Base-by-base conservation (phyloP, 2,888 invertebrate species). In the Melinaea menophilus region DNA sequence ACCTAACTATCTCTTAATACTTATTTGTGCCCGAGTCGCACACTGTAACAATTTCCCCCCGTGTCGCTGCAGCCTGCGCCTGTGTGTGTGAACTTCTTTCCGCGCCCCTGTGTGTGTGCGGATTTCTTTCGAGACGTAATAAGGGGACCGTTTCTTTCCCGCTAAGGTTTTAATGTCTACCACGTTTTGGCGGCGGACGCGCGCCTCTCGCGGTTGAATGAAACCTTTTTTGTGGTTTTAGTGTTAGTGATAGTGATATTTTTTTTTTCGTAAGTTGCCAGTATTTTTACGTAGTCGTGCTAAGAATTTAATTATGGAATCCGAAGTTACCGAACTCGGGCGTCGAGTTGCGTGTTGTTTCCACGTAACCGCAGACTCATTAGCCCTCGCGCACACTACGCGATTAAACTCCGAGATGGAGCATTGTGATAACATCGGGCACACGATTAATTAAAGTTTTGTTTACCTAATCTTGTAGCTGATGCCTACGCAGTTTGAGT, bases 111-210 rank as follows among this genome's bases (percentile, higher is more conserved):
- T 90, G 88, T 86, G 89, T 85, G 85, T 78, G 87, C 70, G 88
- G 86, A 90, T 90, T 90, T 90, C 90, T 90, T 90, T 90, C 88
- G 89, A 89, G 90, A 89, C 88, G 89, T 90, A 89, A 89, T 90
- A 90, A 90, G 90, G 90, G 90, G 90, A 89, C 89, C 83, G 86
- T 90, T 90, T 90, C 88, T 88, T 90, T 90, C 87, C 88, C 89
- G 88, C 88, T 86, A 88, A 88, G 90, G 90, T 90, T 90, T 90
- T 90, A 90, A 90, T 90, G 90, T 88, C 85, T 88, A 89, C 88
- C 89, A 88, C 90, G 90, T 82, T 90, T 88, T 85, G 89, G 89
- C 83, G 85, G 88, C 87, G 89, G 79, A 83, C 89, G 90, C 88
- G 85, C 89, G 89, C 88, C 85, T 86, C 82, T 83, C 86, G 87